Conservation (phyloP, 2,797 vertebrate genomes). For the Propithecus perrieri region DNA sequence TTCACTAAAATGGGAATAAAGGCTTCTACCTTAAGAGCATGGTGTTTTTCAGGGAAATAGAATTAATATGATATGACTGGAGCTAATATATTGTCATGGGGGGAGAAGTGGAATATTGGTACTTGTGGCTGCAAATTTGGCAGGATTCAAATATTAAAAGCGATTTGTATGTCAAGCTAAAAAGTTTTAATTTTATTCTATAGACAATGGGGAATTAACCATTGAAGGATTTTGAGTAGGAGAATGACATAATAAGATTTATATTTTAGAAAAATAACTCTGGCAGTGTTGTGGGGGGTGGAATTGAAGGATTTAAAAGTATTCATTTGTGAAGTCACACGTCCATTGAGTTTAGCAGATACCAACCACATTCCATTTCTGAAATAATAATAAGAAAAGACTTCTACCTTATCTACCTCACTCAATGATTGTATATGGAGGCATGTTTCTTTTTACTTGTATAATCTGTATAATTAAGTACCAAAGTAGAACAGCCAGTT, state of each 20-base stretch:
- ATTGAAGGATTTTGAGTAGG: neutral
- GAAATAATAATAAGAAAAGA: neutral
- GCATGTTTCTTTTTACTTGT: constrained; percentile 18
- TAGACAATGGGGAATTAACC: neutral
- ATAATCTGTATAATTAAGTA: constrained; percentile 23
- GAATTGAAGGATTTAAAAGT: neutral
- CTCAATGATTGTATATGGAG: neutral
- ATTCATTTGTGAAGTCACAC: neutral
- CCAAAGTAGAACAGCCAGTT: neutral
- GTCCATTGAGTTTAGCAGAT: neutral
- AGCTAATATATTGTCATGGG: neutral
- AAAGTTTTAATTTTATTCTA: constrained; percentile 29
- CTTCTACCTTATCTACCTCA: neutral
- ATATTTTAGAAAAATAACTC: constrained; percentile 18
- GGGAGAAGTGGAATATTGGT: neutral
- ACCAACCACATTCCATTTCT: constrained; percentile 22
- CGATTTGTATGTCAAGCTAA: neutral
- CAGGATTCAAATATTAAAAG: constrained; percentile 30
- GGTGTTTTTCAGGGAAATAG: constrained; percentile 29
- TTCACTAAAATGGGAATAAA: constrained; percentile 17
- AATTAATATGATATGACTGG: neutral
- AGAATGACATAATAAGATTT: neutral
- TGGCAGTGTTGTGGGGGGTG: neutral
- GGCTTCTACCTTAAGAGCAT: neutral
- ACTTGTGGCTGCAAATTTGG: neutral